These are phyloP conservation scores for Colletes collaris DNA, from an alignment of 2,888 invertebrate species.

Conservation along the genomic window DNA sequence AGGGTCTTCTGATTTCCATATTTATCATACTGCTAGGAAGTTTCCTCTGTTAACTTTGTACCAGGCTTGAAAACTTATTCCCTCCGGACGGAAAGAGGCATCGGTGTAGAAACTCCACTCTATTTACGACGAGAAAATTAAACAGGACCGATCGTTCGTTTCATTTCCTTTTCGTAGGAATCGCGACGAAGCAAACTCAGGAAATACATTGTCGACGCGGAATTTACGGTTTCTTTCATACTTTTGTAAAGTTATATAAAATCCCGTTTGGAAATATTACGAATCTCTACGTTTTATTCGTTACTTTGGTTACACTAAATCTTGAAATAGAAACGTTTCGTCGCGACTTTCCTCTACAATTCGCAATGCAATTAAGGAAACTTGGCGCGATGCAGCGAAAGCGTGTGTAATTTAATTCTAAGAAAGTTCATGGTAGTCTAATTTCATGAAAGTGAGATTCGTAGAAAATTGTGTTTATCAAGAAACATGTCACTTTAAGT, in stretches of 20 bases:
- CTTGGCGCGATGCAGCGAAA: neutral
- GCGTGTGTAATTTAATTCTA: slow-evolving; percentile 7
- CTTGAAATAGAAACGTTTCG: neutral
- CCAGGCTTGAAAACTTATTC: slow-evolving; percentile 48
- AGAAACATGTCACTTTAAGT: neutral
- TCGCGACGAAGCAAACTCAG: neutral
- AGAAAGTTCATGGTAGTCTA: neutral
- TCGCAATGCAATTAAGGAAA: slow-evolving; percentile 21
- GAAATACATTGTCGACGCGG: neutral
- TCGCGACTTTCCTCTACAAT: neutral
- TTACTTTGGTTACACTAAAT: neutral
- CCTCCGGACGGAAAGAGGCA: slow-evolving; percentile 22
- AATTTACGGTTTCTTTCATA: neutral
- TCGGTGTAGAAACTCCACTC: slow-evolving; percentile 35
- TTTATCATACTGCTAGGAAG: slow-evolving; percentile 68
- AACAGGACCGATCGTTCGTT: slow-evolving; percentile 35
- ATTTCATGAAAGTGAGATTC: neutral
- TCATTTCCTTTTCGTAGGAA: neutral
- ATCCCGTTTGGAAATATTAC: neutral
- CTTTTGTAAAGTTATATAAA: neutral
- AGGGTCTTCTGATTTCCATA: slow-evolving; percentile 74
- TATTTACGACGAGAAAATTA: slow-evolving; percentile 51
- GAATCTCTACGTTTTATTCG: slow-evolving; percentile 1
- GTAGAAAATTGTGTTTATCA: slow-evolving; percentile 6
- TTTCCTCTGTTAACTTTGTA: slow-evolving; percentile 54